phyloP scores from a whole-genome alignment of 2,797 vertebrate genomes.

The Chelon auratus region DNA sequence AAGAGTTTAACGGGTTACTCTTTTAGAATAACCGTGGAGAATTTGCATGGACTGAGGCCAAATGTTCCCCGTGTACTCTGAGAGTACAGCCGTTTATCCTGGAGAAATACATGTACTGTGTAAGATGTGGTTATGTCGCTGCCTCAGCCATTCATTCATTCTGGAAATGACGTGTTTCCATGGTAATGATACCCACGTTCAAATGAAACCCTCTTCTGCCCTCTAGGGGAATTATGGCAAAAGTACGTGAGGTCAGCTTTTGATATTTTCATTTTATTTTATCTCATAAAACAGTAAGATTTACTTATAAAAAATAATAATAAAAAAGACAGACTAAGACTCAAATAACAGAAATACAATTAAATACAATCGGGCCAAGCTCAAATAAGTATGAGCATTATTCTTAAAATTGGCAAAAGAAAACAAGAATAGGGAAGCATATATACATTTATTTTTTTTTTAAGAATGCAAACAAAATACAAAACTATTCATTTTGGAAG shows the following conservation, averaged over 20 bases:
- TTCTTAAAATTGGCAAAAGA: not conserved
- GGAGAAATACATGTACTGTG: not conserved
- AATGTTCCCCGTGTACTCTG: not conserved
- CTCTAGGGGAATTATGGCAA: slow-evolving; percentile 41
- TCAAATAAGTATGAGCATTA: not conserved
- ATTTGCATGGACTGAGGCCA: not conserved
- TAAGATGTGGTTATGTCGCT: no score
- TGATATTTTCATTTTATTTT: slow-evolving; percentile 29
- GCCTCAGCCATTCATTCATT: not conserved
- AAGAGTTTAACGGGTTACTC: not conserved
- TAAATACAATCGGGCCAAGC: not conserved
- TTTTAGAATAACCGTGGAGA: not conserved
- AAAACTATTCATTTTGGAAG: no score
- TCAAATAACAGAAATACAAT: not conserved
- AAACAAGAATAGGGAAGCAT: no score
- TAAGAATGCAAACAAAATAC: no score
- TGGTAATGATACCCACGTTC: slow-evolving; percentile 29
- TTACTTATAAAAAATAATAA: no score
- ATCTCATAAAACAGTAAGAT: no score
- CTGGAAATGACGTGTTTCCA: slow-evolving; percentile 49
- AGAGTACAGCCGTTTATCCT: not conserved
- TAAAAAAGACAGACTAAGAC: not conserved
- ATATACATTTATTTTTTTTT: no score
- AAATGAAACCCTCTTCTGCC: slow-evolving; percentile 42
- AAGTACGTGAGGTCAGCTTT: not conserved